Base-by-base conservation (phyloP, 2,888 invertebrate genomes). In the Oscheius myriophilus region DNA sequence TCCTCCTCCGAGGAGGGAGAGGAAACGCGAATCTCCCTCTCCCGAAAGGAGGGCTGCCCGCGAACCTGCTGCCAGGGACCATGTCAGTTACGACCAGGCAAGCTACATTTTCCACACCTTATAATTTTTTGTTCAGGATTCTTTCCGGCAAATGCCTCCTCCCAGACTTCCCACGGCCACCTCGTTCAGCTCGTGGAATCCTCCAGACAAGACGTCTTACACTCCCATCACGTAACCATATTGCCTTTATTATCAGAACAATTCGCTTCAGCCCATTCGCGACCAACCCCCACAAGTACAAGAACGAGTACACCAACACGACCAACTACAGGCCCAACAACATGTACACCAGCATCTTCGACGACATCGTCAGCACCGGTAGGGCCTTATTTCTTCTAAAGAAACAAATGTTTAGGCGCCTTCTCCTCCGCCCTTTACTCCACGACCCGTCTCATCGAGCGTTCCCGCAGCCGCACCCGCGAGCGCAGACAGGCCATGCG, bases 351-450 rank as follows among this genome's bases (percentile, higher is more conserved):
- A 75, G 77, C 49, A 75, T 80, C 66, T 86, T 86, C 67, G 86
- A 86, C 75, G 86, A 86, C 68, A 74, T 84, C 55, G 86, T 85
- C 52, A 74, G 71, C 70, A 81, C 82, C 43, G 86, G 82, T 78
- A n/a, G 25, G 16, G 25, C n/a, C 6, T 2, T 0, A 46, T 2
- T 54, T 14, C 12, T 43, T 11, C 21, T 23, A 42, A 55, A 55
- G 25, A 33, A 7, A 45, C 1, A 58, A 33, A 58, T 39, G 14
- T 71, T 61, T 33, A 79, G 79, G 84, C 23, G 80, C 85, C 26
- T 85, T 85, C 77, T 84, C 84, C 41, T 78, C 77, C 43, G 83
- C 81, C 57, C 80, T 86, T 39, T 86, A 86, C 64, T 76, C 86
- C 7, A 83, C 86, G 14, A 79, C 76, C 52, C 78, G 86, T 7